Base-by-base conservation (phyloP, 1,140 invertebrate genomes). In the Cydia pomonella region DNA sequence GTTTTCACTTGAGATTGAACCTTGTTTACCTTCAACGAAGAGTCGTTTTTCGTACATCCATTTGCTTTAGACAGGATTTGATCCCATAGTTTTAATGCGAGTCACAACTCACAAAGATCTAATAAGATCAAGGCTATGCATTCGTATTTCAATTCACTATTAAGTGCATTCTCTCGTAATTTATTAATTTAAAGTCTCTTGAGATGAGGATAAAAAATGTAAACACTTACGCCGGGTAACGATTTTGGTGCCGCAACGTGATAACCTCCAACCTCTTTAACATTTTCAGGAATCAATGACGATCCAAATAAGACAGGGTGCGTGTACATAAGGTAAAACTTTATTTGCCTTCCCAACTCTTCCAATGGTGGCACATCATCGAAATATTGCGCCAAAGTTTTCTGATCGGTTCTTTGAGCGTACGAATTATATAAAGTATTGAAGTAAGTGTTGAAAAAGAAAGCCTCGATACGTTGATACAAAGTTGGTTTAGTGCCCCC, bases 241-340 rank as follows among this genome's bases (percentile, higher is more conserved):
- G 76, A 75, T 29, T 80, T 62, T 10, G 78, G 33, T 21, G 21
- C 75, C 47, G 63, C 79, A 59, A 82, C 82, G 62, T 83, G 80
- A 12, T 86, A 73, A 77, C 85, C 85, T 7, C 82, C 85, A 13
- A 87, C 80, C 73, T 87, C 85, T 9, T 50, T 73, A 0, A 73
- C 72, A 73, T 73, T 73, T 25, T 50, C 38, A 13, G 72, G 72
- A 27, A 86, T 73, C 13, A 87, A 25, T 0, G 79, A 79, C 7
- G 85, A 82, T 13, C 72, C 72, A 25, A 53, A 50, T 16, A 73
- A 41, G 78, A 77, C 7, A 80, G n/a, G 0, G 72, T 75, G 44
- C 75, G 77, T 4, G 53, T 95, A 95, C 2, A 94, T 93, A 44
- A 95, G 87, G 21, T 95, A 79, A 2, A 95, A 64, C 62, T 93